Conservation (phyloP, 2,888 invertebrate genomes). For the Eupithecia exiguata region DNA sequence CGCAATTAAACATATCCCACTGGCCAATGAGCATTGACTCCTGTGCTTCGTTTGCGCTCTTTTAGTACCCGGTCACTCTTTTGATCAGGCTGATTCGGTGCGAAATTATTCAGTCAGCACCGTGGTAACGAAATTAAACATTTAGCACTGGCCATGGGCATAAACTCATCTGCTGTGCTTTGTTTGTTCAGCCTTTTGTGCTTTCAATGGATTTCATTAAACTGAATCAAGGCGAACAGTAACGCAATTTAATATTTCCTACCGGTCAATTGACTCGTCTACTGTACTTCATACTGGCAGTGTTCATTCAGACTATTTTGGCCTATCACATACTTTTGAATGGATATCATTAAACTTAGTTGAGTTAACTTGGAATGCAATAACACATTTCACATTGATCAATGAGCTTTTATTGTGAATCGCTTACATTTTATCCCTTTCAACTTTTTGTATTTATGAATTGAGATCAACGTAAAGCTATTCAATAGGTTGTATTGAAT, state of each 20-base stretch:
- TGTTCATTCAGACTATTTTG: background rate
- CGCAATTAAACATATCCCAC: constrained; percentile 42
- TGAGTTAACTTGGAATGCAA: constrained; percentile 41
- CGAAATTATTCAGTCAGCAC: background rate
- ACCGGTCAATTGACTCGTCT: background rate
- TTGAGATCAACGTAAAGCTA: background rate
- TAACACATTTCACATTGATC: constrained; percentile 38
- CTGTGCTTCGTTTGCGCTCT: constrained; percentile 15
- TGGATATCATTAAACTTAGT: constrained; percentile 22
- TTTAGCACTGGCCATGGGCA: background rate
- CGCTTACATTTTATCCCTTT: constrained; percentile 5
- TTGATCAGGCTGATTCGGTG: background rate
- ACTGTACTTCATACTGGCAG: background rate
- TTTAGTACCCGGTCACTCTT: background rate
- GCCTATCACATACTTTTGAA: constrained; percentile 17
- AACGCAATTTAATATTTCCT: background rate
- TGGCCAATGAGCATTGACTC: constrained; percentile 34
- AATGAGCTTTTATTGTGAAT: constrained; percentile 27
- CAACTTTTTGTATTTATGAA: background rate
- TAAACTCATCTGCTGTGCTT: background rate
- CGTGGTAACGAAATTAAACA: background rate
- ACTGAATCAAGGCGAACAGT: background rate
- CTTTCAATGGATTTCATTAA: background rate
- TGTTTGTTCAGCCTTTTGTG: background rate
- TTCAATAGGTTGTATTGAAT: background rate